These are phyloP conservation scores for Penaeus chinensis DNA, from an alignment of 1,140 invertebrate species.

Conservation along the genomic window DNA sequence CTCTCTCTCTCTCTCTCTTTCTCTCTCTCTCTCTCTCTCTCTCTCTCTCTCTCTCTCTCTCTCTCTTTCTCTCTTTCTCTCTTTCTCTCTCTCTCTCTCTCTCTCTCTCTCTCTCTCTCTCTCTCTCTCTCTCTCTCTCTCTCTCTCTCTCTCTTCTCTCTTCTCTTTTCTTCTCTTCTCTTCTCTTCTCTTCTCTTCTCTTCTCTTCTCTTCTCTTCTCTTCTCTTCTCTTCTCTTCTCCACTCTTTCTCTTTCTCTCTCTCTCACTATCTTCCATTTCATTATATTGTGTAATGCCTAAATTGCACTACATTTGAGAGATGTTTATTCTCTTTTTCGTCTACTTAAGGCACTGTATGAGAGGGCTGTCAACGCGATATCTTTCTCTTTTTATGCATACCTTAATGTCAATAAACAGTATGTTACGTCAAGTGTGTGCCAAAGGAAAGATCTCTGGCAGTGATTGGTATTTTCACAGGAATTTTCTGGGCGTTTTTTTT, in stretches of 20 bases:
- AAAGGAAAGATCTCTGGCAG: too few relatives aligned
- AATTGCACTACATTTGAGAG: too few relatives aligned
- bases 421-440: too few relatives aligned
- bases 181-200: background rate
- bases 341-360: too few relatives aligned
- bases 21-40: background rate
- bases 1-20: background rate
- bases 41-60: background rate
- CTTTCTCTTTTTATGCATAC: too few relatives aligned
- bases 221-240: background rate
- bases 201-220: background rate
- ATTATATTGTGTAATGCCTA: too few relatives aligned
- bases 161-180: background rate
- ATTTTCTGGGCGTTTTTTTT: too few relatives aligned
- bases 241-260: background rate
- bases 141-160: background rate
- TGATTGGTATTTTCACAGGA: too few relatives aligned
- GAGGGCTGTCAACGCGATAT: too few relatives aligned
- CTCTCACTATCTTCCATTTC: too few relatives aligned
- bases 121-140: slow-evolving; percentile 13
- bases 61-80: background rate
- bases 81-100: background rate
- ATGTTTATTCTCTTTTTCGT: too few relatives aligned
- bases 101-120: background rate
- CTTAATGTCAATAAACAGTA: too few relatives aligned